Evolutionary conservation across 2,797 vertebrate genomes (phyloP).

Genomic region (Melanotaenia maccullochi): DNA sequence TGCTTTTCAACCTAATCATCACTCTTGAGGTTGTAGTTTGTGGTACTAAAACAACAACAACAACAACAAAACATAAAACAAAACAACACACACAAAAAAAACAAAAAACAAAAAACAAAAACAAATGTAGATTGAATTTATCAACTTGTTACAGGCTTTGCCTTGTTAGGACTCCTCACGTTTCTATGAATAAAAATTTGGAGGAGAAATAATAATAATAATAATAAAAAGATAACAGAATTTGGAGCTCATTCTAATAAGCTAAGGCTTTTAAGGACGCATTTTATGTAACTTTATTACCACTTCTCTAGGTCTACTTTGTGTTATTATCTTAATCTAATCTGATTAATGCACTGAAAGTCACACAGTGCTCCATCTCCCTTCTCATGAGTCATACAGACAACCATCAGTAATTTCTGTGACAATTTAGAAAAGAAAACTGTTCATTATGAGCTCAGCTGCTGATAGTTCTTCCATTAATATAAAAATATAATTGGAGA

Average conservation of each 20-base stretch:
- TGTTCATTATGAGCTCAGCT: neutral
- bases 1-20: neutral
- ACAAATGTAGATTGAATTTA: too few relatives aligned
- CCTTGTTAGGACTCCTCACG: too few relatives aligned
- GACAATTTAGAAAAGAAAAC: neutral
- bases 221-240: too few relatives aligned
- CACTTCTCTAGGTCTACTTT: neutral
- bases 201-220: neutral
- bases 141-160: too few relatives aligned
- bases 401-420: neutral
- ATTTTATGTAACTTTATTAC: neutral
- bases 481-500: neutral
- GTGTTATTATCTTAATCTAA: neutral
- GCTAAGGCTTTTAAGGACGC: neutral
- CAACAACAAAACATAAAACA: too few relatives aligned
- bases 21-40: neutral
- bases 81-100: too few relatives aligned
- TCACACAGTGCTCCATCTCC: neutral
- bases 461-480: neutral
- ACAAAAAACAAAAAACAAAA: too few relatives aligned
- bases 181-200: neutral
- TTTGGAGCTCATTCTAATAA: too few relatives aligned
- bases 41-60: neutral
- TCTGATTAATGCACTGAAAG: neutral
- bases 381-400: neutral